Evolutionary conservation across 2,888 invertebrate genomes (phyloP).

Genomic region (Rhagonycha fulva): DNA sequence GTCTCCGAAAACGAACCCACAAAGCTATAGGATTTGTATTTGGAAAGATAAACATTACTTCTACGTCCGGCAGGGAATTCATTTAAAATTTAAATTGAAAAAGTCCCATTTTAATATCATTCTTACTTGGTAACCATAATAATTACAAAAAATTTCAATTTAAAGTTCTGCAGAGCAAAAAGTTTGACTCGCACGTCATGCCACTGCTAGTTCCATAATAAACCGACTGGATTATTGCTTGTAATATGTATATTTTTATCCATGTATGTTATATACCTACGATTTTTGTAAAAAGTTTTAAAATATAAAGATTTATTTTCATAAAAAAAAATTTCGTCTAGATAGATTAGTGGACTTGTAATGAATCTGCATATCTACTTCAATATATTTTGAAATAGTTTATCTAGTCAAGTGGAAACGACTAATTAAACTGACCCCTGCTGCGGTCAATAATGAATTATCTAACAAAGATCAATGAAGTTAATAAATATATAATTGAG

Average conservation of each 20-base stretch:
- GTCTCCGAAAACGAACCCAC: constrained; percentile 24
- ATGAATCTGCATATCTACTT: background rate
- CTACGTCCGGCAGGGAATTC: constrained; percentile 12
- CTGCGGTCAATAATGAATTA: constrained; percentile 12
- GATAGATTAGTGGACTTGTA: background rate
- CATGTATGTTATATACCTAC: background rate
- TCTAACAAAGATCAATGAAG: constrained; percentile 6
- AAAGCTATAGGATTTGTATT: constrained; percentile 27
- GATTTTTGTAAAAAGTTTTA: background rate
- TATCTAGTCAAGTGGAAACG: background rate
- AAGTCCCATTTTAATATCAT: constrained; percentile 13
- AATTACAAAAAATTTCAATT: background rate
- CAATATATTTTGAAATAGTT: background rate
- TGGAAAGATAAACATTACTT: constrained; percentile 17
- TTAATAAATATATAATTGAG: background rate
- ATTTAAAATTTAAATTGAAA: constrained; percentile 19
- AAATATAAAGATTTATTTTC: background rate
- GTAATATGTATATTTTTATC: background rate
- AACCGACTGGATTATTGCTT: background rate
- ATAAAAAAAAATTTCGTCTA: background rate
- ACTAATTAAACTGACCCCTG: constrained; percentile 5
- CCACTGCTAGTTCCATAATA: background rate
- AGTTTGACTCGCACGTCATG: background rate
- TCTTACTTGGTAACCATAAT: background rate
- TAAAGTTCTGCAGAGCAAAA: background rate